Evolutionary conservation across 1,140 invertebrate genomes (phyloP).

Genomic region (Apis dorsata): DNA sequence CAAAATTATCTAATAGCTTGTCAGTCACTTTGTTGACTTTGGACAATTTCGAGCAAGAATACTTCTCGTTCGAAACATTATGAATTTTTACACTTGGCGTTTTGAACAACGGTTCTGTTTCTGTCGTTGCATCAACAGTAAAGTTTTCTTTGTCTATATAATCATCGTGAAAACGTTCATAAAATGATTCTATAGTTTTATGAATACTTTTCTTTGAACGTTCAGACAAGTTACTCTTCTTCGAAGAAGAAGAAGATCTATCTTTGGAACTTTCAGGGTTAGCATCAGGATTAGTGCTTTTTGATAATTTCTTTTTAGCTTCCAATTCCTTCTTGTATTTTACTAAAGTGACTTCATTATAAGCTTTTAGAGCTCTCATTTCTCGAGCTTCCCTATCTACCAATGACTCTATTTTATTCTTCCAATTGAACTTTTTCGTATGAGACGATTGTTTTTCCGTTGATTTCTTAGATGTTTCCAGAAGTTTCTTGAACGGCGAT

Average conservation of each 20-base stretch:
- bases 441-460: not conserved
- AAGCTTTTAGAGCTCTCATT: slow-evolving; percentile 41
- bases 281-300: fast-evolving
- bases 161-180: not conserved
- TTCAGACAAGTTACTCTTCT: not conserved
- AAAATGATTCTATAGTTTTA: no score
- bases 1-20: slow-evolving; percentile 1
- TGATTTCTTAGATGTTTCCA: not conserved
- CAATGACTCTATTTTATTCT: not conserved
- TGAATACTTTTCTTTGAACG: not conserved
- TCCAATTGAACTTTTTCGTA: not conserved
- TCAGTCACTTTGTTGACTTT: not conserved
- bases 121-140: not conserved
- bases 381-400: slow-evolving; percentile 33
- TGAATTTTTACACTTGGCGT: no score
- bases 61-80: not conserved
- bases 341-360: slow-evolving; percentile 48
- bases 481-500: fast-evolving
- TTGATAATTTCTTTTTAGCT: not conserved
- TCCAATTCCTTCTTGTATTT: slow-evolving; percentile 46
- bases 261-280: not conserved
- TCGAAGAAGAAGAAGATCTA: not conserved
- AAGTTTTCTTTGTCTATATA: slow-evolving; percentile 9
- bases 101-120: not conserved
- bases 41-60: not conserved